Evolutionary conservation across 1,140 invertebrate genomes (phyloP).

Genomic region (Hesperophylax magnus): DNA sequence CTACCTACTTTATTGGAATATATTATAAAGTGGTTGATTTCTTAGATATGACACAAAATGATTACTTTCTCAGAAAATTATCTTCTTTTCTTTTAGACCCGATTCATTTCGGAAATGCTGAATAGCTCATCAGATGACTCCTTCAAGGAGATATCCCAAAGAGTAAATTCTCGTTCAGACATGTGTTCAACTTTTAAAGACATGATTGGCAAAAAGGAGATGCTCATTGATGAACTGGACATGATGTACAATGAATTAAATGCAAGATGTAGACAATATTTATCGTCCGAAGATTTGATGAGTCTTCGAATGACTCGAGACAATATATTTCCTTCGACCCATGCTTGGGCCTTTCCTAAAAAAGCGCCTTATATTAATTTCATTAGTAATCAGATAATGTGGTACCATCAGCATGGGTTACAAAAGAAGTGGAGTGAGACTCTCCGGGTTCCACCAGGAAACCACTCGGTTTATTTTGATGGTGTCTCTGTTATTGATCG

Average conservation of each 20-base stretch:
- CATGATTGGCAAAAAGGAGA: neutral
- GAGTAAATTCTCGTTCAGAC: neutral
- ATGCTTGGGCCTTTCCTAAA: constrained; percentile 16
- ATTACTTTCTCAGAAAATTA: no score
- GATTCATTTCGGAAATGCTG: neutral
- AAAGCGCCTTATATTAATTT: neutral
- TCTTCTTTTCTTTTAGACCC: neutral
- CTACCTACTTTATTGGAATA: no score
- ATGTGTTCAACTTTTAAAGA: constrained; percentile 8
- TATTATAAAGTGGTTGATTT: no score
- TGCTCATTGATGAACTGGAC: neutral
- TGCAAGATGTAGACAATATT: neutral
- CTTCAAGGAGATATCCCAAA: neutral
- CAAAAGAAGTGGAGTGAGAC: constrained; percentile 16
- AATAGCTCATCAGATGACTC: neutral
- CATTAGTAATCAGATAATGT: neutral
- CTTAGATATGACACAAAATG: no score
- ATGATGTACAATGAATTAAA: neutral
- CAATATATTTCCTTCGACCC: constrained; percentile 4
- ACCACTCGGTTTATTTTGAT: constrained; percentile 6
- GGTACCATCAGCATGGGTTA: neutral
- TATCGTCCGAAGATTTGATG: neutral
- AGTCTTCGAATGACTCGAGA: constrained; percentile 10
- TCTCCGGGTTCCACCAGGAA: neutral
- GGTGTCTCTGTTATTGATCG: neutral